Conservation (phyloP, 2,797 vertebrate genomes). For the Onychomys torridus region DNA sequence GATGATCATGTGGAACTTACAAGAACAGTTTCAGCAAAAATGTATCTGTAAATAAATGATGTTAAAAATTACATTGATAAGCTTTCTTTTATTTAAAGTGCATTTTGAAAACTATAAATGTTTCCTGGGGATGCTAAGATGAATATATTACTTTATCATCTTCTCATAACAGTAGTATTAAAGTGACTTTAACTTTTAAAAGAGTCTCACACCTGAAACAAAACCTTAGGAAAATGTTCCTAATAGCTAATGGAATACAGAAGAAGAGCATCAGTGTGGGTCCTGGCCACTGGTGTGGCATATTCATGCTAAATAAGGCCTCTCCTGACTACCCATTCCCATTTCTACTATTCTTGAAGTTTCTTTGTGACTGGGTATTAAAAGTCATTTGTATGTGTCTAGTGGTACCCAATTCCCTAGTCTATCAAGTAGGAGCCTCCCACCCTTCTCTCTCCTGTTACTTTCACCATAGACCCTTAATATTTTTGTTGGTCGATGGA, state of each 20-base stretch:
- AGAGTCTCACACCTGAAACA: background rate
- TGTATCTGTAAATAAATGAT: background rate
- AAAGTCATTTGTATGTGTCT: background rate
- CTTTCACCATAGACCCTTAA: background rate
- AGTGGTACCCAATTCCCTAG: background rate
- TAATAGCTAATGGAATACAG: background rate
- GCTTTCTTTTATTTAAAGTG: background rate
- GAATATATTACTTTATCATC: background rate
- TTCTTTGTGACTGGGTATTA: background rate
- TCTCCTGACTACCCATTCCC: background rate
- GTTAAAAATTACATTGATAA: background rate
- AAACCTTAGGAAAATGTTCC: background rate
- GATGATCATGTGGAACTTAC: background rate
- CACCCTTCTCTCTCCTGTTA: background rate
- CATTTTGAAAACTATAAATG: background rate
- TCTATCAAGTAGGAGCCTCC: background rate
- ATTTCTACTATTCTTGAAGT: background rate
- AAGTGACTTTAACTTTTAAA: background rate
- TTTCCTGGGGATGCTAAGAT: background rate
- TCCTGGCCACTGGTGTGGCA: background rate
- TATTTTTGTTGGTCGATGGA: background rate
- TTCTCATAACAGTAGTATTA: background rate
- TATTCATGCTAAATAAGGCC: background rate
- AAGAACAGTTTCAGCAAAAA: background rate
- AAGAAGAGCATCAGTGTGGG: background rate